Evolutionary conservation across 2,113 vertebrate species (phyloP).

Genomic region (Chunga burmeisteri): DNA sequence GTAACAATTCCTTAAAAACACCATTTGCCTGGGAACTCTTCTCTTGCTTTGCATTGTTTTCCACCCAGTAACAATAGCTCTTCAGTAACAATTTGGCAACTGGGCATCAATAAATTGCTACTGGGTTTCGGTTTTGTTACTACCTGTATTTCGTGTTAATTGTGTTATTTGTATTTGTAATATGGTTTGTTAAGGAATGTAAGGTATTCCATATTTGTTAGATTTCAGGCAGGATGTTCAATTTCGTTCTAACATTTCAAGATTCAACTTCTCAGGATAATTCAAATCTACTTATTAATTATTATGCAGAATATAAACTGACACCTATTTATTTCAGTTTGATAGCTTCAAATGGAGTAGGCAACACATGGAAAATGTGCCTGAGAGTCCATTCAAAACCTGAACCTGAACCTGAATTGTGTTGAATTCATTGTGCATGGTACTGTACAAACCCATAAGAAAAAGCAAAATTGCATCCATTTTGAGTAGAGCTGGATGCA

Average conservation of each 20-base stretch:
- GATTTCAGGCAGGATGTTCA: background rate
- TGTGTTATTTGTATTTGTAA: background rate
- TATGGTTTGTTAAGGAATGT: background rate
- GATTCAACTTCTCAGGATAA: background rate
- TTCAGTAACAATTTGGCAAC: background rate
- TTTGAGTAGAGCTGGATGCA: background rate
- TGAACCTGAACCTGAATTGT: background rate
- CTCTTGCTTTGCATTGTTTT: background rate
- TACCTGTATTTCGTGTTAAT: background rate
- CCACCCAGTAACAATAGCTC: background rate
- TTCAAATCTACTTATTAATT: background rate
- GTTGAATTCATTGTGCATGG: background rate
- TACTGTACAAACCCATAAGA: background rate
- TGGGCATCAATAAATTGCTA: background rate
- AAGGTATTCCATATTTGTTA: background rate
- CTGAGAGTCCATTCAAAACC: background rate
- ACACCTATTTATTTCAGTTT: background rate
- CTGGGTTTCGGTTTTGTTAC: background rate
- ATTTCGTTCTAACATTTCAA: background rate
- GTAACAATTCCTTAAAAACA: background rate
- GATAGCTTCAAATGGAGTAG: background rate
- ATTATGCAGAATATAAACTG: background rate
- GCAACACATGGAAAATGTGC: background rate
- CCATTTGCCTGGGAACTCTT: background rate
- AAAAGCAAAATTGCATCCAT: background rate